Percentiles rank a stretch among this genome's conserved stretches.
Evolutionary conservation across 2,888 invertebrate species (phyloP).

Genomic region (Lochmaea capreae): DNA sequence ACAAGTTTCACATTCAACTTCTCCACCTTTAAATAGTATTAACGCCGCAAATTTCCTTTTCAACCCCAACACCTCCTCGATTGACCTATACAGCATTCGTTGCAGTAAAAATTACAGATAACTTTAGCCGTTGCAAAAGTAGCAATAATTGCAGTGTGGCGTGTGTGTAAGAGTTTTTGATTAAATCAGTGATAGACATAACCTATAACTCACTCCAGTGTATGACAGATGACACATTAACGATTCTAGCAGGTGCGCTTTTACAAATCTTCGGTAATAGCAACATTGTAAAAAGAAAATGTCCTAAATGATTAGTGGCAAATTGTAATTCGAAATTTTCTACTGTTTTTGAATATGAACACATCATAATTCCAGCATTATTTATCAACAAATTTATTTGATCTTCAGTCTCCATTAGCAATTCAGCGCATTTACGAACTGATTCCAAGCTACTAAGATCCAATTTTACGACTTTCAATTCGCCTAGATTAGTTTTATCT

Average conservation of each 20-base stretch:
- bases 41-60: too few species aligned
- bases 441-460: conserved; percentile 62
- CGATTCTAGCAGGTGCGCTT: conserved; percentile 68
- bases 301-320: conserved; percentile 72
- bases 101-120: too few species aligned
- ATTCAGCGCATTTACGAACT: conserved; percentile 61
- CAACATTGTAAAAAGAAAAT: conserved; percentile 65
- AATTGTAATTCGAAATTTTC: conserved; percentile 78
- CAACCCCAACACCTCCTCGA: too few species aligned
- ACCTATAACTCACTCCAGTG: conserved; percentile 50
- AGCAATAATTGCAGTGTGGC: too few species aligned
- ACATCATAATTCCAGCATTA: conserved; percentile 79
- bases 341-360: conserved; percentile 70
- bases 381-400: conserved; percentile 61
- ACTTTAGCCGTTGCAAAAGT: too few species aligned
- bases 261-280: conserved; percentile 67
- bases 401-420: conserved; percentile 64
- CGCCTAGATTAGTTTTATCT: conserved; percentile 58
- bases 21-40: too few species aligned
- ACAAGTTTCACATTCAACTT: too few species aligned
- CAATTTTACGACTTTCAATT: conserved; percentile 66
- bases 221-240: conserved; percentile 64
- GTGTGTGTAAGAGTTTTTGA: not conserved
- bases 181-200: not conserved
- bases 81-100: too few species aligned